Evolutionary conservation across 2,888 invertebrate species (phyloP), one percentile per base, ranked within the genome.

Genomic region (Ceriagrion tenellum): DNA sequence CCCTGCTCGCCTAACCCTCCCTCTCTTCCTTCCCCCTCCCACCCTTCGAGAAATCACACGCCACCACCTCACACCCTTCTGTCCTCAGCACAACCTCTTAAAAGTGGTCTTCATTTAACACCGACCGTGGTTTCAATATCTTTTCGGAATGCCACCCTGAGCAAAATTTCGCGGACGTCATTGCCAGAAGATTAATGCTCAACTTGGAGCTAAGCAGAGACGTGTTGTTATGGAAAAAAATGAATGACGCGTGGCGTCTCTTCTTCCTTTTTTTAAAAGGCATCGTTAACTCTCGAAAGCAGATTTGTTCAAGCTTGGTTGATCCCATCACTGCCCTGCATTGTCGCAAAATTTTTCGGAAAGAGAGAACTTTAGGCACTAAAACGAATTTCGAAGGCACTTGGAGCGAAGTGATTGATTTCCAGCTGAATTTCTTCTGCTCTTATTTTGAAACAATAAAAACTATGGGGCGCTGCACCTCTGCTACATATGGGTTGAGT

Each of bases 51-150:
- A 23, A 35, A 13, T 20, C 91, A 23, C 63, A 59, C 59, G 56
- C 20, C 10, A 47, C 88, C 30, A 55, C 90, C 59, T 91, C 59
- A 35, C 55, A 30, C 55, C 55, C 40, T 40, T 16, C 90, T 47
- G 59, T 69, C 93, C 74, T n/a, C 40, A 93, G 47, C 93, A 26
- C 35, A 20, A 40, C 69, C 74, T 93, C 74, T 55, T 93, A 47
- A 93, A 74, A 93, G 91, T 91, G 91, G 91, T 63, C 91, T 69
- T n/a, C 63, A 63, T 91, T 63, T 63, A 91, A 63, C 91, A 35
- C 63, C 30, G 47, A 26, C 69, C 16, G 69, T 69, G 16, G 69
- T 93, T 93, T 93, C 93, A 47, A 55, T 93, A 93, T 55, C 47
- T 93, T 93, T 63, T 89, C 55, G 23, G 23, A 26, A 47, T 55